Percentiles rank a stretch among this genome's conserved stretches.
Evolutionary conservation across 2,797 vertebrate genomes (phyloP).

Genomic region (Alcedo atthis): DNA sequence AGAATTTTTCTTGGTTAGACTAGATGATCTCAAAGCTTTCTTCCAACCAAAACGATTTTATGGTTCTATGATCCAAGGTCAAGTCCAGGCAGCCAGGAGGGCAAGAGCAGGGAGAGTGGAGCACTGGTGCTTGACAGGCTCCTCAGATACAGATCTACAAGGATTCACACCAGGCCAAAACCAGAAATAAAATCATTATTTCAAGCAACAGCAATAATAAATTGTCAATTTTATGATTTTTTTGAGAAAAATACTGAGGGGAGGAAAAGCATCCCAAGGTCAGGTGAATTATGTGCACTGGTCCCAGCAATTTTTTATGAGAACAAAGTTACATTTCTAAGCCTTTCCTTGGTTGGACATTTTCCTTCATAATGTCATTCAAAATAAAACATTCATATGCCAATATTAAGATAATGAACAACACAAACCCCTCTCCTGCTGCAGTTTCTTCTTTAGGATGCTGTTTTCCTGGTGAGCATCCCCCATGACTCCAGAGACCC

Average conservation of each 20-base stretch:
- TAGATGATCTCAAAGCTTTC: not conserved
- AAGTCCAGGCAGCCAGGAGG: not conserved
- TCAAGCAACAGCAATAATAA: not conserved
- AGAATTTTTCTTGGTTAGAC: not conserved
- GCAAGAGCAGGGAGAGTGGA: not conserved
- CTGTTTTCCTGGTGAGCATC: not conserved
- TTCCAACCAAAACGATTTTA: not conserved
- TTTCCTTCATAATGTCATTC: rapidly evolving
- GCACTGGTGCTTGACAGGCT: rapidly evolving
- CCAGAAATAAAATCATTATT: not conserved
- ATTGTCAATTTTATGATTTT: not conserved
- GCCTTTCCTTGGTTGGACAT: not conserved
- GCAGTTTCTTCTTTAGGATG: not conserved
- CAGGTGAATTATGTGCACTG: rapidly evolving
- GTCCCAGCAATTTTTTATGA: not conserved
- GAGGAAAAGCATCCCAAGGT: not conserved
- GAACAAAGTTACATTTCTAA: not conserved
- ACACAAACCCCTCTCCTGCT: not conserved
- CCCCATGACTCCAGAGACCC: rapidly evolving
- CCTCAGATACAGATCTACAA: rapidly evolving
- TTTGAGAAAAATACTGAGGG: not conserved
- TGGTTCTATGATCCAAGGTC: rapidly evolving
- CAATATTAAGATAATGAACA: not conserved
- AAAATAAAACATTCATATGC: not conserved
- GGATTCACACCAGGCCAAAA: not conserved